Evolutionary conservation across 2,797 vertebrate genomes (phyloP).

Genomic region (Arnoldichthys spilopterus): DNA sequence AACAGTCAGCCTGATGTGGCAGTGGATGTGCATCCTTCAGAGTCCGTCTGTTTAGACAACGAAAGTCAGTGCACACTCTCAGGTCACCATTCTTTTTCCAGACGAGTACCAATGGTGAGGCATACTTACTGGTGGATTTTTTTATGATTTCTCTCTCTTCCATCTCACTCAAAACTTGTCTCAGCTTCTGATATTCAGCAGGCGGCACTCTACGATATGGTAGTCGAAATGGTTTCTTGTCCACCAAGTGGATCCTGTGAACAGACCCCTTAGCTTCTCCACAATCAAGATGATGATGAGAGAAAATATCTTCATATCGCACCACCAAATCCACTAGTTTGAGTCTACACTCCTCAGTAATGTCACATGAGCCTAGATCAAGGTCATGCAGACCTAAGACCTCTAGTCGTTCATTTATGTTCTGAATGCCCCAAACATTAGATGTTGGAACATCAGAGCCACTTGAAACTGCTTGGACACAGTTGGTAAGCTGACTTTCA

Average conservation of each 20-base stretch:
- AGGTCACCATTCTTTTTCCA: constrained; percentile 16
- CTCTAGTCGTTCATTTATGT: no score
- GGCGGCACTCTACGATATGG: not conserved
- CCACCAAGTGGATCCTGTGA: not conserved
- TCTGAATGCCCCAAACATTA: no score
- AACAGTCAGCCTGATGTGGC: not conserved
- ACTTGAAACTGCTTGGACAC: no score
- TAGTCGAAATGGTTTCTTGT: not conserved
- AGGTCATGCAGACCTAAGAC: no score
- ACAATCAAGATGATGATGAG: no score
- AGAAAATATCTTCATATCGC: no score
- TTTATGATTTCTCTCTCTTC: not conserved
- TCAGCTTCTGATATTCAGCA: constrained; percentile 26
- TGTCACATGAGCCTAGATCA: no score
- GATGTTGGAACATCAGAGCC: no score
- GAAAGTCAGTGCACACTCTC: not conserved
- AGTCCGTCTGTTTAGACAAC: not conserved
- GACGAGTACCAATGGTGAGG: not conserved
- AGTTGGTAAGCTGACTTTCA: no score
- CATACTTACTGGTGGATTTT: not conserved
- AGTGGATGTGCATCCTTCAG: constrained; percentile 5
- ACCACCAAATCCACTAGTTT: no score
- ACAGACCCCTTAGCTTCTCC: not conserved
- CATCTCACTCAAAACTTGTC: not conserved
- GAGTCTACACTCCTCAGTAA: no score